phyloP scores from a whole-genome alignment of 2,113 vertebrate species.

The Myrmecophaga tridactyla region DNA sequence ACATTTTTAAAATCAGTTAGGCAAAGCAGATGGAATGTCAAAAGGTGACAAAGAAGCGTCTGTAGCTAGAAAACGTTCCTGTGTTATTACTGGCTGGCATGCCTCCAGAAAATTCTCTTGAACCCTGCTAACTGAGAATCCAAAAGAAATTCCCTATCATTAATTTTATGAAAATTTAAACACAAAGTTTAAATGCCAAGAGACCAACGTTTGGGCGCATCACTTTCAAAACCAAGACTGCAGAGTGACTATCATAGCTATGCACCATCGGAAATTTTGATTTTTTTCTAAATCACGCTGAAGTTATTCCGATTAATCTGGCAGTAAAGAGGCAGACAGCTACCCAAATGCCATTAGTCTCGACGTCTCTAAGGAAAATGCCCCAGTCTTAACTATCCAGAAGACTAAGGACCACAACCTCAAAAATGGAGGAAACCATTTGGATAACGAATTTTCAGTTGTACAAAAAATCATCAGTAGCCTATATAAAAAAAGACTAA shows the following conservation, averaged over 20 bases:
- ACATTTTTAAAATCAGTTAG: conserved; percentile 65
- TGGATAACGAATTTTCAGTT: conserved; percentile 76
- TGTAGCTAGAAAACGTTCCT: conserved; percentile 63
- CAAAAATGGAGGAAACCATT: conserved; percentile 70
- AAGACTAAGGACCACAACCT: conserved; percentile 62
- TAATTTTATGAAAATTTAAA: conserved; percentile 71
- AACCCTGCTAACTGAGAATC: conserved; percentile 69
- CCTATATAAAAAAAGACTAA: conserved; percentile 75
- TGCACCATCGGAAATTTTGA: conserved; percentile 75
- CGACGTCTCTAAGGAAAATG: conserved; percentile 46
- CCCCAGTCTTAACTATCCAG: conserved; percentile 70
- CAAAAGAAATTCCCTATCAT: conserved; percentile 62
- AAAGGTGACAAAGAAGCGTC: conserved; percentile 70
- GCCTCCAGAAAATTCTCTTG: conserved; percentile 50
- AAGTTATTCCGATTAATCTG: conserved; percentile 61
- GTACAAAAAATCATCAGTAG: conserved; percentile 78
- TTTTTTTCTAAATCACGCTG: conserved; percentile 68
- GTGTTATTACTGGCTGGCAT: conserved; percentile 63
- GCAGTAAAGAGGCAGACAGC: conserved; percentile 71
- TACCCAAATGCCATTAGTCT: conserved; percentile 53
- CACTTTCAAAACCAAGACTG: conserved; percentile 65
- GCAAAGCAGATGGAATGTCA: conserved; percentile 81
- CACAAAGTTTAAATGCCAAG: conserved; percentile 44
- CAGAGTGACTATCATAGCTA: conserved; percentile 61
- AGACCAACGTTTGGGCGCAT: conserved; percentile 60